Conservation (phyloP, 2,888 invertebrate species). For the Strigamia maritima region DNA sequence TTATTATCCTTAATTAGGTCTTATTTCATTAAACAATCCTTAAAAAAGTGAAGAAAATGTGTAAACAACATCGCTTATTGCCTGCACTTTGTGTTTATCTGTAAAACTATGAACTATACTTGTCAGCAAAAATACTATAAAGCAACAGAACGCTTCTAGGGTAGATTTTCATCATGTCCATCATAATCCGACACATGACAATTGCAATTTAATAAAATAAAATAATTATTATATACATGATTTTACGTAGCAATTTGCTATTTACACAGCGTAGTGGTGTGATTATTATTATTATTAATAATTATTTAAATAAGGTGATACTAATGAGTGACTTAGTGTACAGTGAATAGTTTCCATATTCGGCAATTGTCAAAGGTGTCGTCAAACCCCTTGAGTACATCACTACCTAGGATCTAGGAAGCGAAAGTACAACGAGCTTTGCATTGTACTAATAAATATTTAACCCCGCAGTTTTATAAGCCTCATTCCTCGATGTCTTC, state of each 20-base stretch:
- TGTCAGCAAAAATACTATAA: background rate
- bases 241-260: background rate
- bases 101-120: background rate
- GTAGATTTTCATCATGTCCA: background rate
- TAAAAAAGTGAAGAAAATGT: background rate
- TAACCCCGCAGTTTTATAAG: no score
- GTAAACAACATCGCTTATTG: background rate
- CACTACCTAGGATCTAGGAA: constrained; percentile 25
- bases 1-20: no score
- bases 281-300: background rate
- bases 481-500: constrained; percentile 39
- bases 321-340: constrained; percentile 8
- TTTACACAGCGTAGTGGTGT: background rate
- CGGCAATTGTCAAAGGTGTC: background rate
- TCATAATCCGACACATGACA: background rate
- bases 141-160: background rate
- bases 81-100: background rate
- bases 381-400: background rate
- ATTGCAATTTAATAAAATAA: background rate
- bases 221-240: background rate
- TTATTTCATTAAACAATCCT: background rate
- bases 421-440: constrained; percentile 20
- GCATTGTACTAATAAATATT: constrained; percentile 17
- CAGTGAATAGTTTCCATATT: background rate
- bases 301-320: background rate